Evolutionary conservation across 2,888 invertebrate species (phyloP), one percentile per base, ranked within the genome.

Genomic region (Tetragnatha montana): DNA sequence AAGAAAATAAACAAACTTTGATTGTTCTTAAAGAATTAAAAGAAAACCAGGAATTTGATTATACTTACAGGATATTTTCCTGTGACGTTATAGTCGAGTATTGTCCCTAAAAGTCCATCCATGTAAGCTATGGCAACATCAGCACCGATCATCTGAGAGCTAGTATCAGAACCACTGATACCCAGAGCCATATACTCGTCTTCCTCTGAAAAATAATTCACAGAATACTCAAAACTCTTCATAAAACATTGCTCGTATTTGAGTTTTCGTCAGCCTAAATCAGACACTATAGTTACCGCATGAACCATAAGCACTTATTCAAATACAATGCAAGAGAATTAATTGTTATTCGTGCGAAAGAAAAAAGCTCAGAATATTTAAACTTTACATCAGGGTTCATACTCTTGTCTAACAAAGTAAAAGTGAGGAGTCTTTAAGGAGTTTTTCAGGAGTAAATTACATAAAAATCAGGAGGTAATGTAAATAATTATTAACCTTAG

Each of bases 151-250:
- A 98, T 98, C 93, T 95, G 95, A 92, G 97, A 91, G 21, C 91
- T 91, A 22, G 94, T 94, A 10, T 94, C 94, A 0, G 96, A 95
- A 80, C 98, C 98, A 47, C 97, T 97, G 83, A 97, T 94, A 60
- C 98, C 98, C 93, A 98, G 97, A 17, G 97, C 96, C 95, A 98
- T 96, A 94, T 98, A 98, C 92, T 97, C 97, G 92, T 96, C 94
- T 92, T 95, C 95, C 94, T 94, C 95, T 95, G 92, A 6, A 79
- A 74, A 50, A 74, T 69, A 50, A 69, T 1, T 50, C 19, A 81
- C 22, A 51, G 75, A 10, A 14, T 47, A 49, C 50, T 51, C 4
- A 60, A 60, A 60, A 60, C 10, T 7, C 6, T 60, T 10, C 60
- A 35, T 60, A 4, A 60, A 60, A 60, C 17, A 10, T 60, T 10